Conservation (phyloP, 1,140 invertebrate genomes). For the Drosophila watanabei region DNA sequence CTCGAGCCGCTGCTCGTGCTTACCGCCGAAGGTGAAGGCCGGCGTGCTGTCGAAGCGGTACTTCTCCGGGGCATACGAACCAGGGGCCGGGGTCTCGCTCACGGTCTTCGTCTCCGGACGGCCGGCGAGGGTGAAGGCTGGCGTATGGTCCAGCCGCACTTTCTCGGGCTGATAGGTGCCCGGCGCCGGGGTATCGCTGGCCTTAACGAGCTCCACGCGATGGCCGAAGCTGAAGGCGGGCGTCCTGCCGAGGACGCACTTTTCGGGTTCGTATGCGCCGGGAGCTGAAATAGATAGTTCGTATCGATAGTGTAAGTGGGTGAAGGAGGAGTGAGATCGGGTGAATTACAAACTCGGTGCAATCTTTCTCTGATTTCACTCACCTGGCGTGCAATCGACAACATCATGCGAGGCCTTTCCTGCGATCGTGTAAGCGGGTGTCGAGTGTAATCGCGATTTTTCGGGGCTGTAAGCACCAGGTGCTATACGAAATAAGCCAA, state of each 20-base stretch:
- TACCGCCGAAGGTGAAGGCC: slow-evolving; percentile 87
- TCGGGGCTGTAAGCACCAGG: slow-evolving; percentile 88
- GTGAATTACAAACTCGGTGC: neutral
- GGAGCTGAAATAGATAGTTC: slow-evolving; percentile 87
- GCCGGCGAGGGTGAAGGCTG: slow-evolving; percentile 87
- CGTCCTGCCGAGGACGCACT: slow-evolving; percentile 87
- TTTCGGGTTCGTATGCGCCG: slow-evolving; percentile 92
- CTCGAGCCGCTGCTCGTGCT: slow-evolving; percentile 87
- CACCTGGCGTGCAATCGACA: slow-evolving; percentile 87
- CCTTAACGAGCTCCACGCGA: slow-evolving; percentile 86
- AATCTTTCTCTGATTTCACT: slow-evolving; percentile 7
- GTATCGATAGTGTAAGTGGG: neutral
- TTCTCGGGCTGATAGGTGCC: slow-evolving; percentile 89
- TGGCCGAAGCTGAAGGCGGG: slow-evolving; percentile 87
- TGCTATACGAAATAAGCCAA: slow-evolving; percentile 54
- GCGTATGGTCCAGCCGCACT: slow-evolving; percentile 87
- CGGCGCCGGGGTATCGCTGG: slow-evolving; percentile 88
- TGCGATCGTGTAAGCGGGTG: slow-evolving; percentile 87
- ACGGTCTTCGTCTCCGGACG: slow-evolving; percentile 86
- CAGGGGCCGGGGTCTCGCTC: slow-evolving; percentile 88
- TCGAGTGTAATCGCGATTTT: slow-evolving; percentile 75
- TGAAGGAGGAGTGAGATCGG: neutral
- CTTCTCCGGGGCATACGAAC: slow-evolving; percentile 88
- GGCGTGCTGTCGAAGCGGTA: slow-evolving; percentile 87
- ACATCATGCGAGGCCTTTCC: slow-evolving; percentile 88